Evolutionary conservation across 2,113 vertebrate species (phyloP).

Genomic region (Sinocyclocheilus anophthalmus): DNA sequence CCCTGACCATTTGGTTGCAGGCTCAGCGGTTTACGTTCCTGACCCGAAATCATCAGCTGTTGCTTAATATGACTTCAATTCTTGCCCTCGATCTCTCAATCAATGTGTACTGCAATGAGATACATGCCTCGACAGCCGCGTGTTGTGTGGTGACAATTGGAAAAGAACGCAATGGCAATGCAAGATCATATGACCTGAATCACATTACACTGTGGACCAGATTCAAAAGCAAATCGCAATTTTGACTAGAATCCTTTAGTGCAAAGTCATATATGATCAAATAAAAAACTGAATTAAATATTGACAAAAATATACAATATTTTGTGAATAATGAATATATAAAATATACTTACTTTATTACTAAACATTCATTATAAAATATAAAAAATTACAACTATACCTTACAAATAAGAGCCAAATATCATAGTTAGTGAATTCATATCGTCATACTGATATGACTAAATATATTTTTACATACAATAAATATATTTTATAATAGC

Average conservation of each 20-base stretch:
- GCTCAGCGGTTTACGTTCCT: conserved; percentile 37
- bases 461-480: too few relatives aligned
- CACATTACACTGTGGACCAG: not conserved
- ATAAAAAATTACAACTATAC: too few relatives aligned
- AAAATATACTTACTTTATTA: too few relatives aligned
- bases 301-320: not conserved
- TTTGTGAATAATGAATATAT: not conserved
- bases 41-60: conserved; percentile 67
- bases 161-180: conserved; percentile 35
- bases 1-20: conserved; percentile 44
- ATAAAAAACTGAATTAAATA: not conserved
- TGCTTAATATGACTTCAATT: conserved; percentile 69
- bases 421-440: too few relatives aligned
- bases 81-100: conserved; percentile 63
- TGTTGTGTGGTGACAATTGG: conserved; percentile 35
- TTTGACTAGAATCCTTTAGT: not conserved
- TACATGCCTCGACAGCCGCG: conserved; percentile 54
- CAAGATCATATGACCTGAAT: conserved; percentile 2
- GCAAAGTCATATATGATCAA: not conserved
- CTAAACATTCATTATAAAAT: too few relatives aligned
- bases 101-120: conserved; percentile 52
- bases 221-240: not conserved
- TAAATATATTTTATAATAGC: too few relatives aligned
- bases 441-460: too few relatives aligned
- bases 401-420: too few relatives aligned